Evolutionary conservation across 2,888 invertebrate genomes (phyloP), one percentile per base, ranked within the genome.

Genomic region (Abrostola tripartita): DNA sequence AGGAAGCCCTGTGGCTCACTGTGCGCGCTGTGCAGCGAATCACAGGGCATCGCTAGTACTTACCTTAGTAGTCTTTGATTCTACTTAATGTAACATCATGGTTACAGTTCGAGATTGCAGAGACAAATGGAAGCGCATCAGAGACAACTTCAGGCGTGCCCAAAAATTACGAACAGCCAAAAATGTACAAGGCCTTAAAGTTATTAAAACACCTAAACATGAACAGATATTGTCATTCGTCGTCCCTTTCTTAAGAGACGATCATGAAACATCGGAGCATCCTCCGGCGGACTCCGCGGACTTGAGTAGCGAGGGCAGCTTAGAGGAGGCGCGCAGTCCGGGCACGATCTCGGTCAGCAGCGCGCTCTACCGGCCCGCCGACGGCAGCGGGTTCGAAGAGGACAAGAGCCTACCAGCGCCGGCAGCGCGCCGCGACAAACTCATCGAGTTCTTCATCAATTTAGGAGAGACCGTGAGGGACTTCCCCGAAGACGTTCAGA

Each of bases 371-470:
- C 40, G 9, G 9, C 10, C 40, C 9, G 9, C 40, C 40, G 9
- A 9, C 51, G 37, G 62, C 41, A 10, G 37, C 50, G 74, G 44
- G 68, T 52, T 0, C 68, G 50, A 37, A 50, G 42, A 14, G 44
- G 58, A 11, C 74, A 52, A 37, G 44, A 10, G 59, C 68, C 11
- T 52, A 60, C 8, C 60, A 51, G 12, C n/a, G 10, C 7, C 24
- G 38, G n/a, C 35, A 11, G 64, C 54, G 9, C 71, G 11, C 5
- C n/a, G 54, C 7, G 67, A 71, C 54, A 66, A 66, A 11, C 12
- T 66, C 38, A 71, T 73, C 8, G 70, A 70, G 44, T 70, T 71
- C 53, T 71, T 71, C 55, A 72, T 72, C 65, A 72, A 72, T 6
- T 58, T 70, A 5, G 40, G 72, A 12, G 69, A 70, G 50, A 70